A percentile compares a stretch with the other conserved stretches of the same genome.
Conservation (phyloP, 2,113 vertebrate genomes). For the Coptodon bakossiorum region DNA sequence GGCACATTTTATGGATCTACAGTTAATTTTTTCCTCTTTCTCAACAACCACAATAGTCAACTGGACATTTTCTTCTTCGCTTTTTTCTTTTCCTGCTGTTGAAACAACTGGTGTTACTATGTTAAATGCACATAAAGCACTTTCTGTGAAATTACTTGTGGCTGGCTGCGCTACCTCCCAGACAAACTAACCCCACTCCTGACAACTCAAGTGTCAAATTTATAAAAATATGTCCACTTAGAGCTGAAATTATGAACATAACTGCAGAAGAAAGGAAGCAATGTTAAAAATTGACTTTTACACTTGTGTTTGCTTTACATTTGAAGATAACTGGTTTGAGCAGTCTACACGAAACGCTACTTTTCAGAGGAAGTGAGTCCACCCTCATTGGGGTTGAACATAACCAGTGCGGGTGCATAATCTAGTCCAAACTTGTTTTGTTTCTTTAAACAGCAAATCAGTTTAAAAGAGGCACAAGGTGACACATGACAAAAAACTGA, state of each 20-base stretch:
- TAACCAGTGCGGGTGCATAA: not conserved
- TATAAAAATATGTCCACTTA: not conserved
- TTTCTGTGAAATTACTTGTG: not conserved
- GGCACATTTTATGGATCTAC: not conserved
- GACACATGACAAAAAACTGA: not conserved
- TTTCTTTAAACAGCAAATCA: not conserved
- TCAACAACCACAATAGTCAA: not conserved
- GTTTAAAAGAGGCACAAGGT: not conserved
- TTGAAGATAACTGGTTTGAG: not conserved
- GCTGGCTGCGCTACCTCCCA: rapidly evolving
- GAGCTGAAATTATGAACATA: not conserved
- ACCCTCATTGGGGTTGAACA: not conserved
- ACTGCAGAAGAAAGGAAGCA: not conserved
- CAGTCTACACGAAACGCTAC: not conserved
- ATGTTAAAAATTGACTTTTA: not conserved
- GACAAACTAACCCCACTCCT: not conserved
- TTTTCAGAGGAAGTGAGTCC: not conserved
- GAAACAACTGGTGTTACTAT: not conserved
- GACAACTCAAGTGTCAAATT: not conserved
- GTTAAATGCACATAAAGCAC: not conserved
- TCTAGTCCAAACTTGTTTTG: not conserved
- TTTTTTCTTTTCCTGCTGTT: not conserved
- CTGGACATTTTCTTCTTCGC: not conserved
- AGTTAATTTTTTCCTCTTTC: not conserved
- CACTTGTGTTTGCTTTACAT: not conserved